A percentile compares a stretch with the other conserved stretches of the same genome.
Conservation (phyloP, 2,888 invertebrate species). For the Sinohyriopsis cumingii region DNA sequence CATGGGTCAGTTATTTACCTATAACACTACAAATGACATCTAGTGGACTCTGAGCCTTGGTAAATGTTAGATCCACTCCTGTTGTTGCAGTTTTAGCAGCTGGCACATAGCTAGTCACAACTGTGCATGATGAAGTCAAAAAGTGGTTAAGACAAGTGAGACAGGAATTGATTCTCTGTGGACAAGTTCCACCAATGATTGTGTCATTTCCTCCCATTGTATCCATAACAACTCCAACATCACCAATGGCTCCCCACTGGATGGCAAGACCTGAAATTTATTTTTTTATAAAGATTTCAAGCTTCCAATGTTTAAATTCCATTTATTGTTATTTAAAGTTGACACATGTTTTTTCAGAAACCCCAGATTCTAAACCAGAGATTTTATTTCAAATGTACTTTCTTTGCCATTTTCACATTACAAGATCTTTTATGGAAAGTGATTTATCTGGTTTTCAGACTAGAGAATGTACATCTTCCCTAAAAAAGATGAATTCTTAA, state of each 20-base stretch:
- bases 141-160: slow-evolving; percentile 89
- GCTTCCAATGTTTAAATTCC: no score
- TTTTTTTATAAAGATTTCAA: neutral
- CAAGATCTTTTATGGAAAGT: no score
- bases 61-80: no score
- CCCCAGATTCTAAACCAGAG: no score
- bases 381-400: no score
- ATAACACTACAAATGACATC: slow-evolving; percentile 90
- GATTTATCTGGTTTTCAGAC: no score
- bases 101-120: slow-evolving; percentile 80
- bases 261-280: slow-evolving; percentile 79
- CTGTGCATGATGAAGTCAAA: slow-evolving; percentile 79
- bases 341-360: no score
- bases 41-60: no score
- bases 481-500: no score
- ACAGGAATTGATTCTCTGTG: slow-evolving; percentile 94
- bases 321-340: no score
- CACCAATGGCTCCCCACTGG: slow-evolving; percentile 99
- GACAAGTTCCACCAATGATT: slow-evolving; percentile 94
- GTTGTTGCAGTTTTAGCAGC: slow-evolving; percentile 74
- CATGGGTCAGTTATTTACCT: slow-evolving; percentile 73
- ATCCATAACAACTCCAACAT: slow-evolving; percentile 93
- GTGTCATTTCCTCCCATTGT: slow-evolving; percentile 89
- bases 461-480: no score
- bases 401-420: no score